Evolutionary conservation across 2,113 vertebrate genomes (phyloP), one percentile per base, ranked within the genome.

Genomic region (Bagarius yarrelli): DNA sequence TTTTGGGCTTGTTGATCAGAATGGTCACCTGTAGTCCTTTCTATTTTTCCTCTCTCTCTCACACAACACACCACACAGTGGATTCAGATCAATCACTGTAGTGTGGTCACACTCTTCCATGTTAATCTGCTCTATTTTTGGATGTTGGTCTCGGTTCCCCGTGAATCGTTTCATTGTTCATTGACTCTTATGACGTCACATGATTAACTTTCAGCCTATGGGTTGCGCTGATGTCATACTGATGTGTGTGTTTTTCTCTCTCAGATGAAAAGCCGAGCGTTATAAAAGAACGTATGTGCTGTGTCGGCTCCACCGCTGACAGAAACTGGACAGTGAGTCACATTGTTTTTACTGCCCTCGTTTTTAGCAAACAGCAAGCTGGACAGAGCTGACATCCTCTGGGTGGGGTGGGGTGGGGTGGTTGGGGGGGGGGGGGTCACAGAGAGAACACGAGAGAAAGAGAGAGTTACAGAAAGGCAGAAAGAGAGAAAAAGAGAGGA

Each of bases 271-370:
- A 86, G 80, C 94, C 97, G 40, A 93, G 91, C 44, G 91, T 89
- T 0, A 92, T 95, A 59, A 79, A 89, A 83, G 88, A 93, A 91
- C 92, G 27, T 94, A 94, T 87, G 89, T 99, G 86, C 92, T 98
- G 87, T 99, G 97, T 86, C 95, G 66, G 95, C 94, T 74, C 94
- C 95, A 15, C 79, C 91, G 83, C 90, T 99, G 50, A 89, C 94
- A 64, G 93, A 94, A 90, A 93, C 87, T 12, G 95, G 96, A 93
- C 93, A 98, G 97, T 99, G 93, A 97, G 97, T 96, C 53, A 70
- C 78, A 81, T 78, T 83, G 66, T 70, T 76, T 72, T 11, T 71
- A 23, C 67, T 71, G 81, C 40, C 78, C 47, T 40, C 5, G 18
- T 74, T 52, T 40, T 61, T 77, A 81, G 79, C 77, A 81, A 75